These are phyloP conservation scores for Galleria mellonella DNA, from an alignment of 1,140 invertebrate species.

Conservation along the genomic window DNA sequence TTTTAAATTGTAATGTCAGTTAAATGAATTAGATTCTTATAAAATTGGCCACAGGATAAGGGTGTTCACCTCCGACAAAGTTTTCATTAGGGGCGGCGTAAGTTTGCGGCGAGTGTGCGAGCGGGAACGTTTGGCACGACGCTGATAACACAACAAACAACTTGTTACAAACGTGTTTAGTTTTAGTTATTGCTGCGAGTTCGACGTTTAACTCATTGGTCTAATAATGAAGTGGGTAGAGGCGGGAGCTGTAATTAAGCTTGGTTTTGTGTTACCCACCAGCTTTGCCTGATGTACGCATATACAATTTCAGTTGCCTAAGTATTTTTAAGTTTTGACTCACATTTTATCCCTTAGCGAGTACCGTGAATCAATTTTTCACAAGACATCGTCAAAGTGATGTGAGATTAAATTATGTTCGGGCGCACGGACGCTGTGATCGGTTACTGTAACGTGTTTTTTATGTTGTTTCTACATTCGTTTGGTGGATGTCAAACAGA, in stretches of 20 bases:
- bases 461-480: conserved; percentile 42
- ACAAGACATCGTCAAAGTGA: conserved; percentile 50
- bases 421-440: conserved; percentile 19
- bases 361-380: too few species aligned
- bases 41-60: conserved; percentile 20
- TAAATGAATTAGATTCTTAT: not conserved
- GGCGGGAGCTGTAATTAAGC: conserved; percentile 45
- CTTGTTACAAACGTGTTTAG: conserved; percentile 70
- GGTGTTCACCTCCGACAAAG: conserved; percentile 51
- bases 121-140: conserved; percentile 53
- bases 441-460: conserved; percentile 29
- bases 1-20: too few species aligned
- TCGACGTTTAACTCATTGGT: conserved; percentile 65
- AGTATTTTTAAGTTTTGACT: conserved; percentile 6
- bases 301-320: not conserved
- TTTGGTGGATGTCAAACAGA: conserved; percentile 59
- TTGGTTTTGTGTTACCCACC: conserved; percentile 21
- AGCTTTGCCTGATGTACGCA: conserved; percentile 2
- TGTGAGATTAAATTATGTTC: conserved; percentile 54
- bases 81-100: conserved; percentile 59
- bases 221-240: conserved; percentile 58
- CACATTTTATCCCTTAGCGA: not conserved
- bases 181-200: conserved; percentile 67
- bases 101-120: conserved; percentile 57
- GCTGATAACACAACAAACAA: conserved; percentile 70